A percentile compares a stretch with the other conserved stretches of the same genome.
These are phyloP conservation scores for Sebastiscus tertius DNA, from an alignment of 2,797 vertebrate genomes.

Conservation along the genomic window DNA sequence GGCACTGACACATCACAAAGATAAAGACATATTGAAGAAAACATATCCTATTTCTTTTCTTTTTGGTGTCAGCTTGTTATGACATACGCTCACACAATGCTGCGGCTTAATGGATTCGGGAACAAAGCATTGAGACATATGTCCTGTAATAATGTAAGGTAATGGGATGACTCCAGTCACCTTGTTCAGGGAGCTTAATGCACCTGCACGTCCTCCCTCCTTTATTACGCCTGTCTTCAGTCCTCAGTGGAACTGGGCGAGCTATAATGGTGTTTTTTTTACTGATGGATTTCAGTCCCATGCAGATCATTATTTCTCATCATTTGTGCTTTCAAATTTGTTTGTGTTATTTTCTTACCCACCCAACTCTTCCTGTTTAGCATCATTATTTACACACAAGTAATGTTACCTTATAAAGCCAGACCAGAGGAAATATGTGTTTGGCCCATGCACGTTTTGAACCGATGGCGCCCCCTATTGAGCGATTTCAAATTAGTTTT, in stretches of 20 bases:
- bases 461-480: no score
- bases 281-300: neutral
- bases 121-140: constrained; percentile 51
- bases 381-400: neutral
- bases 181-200: constrained; percentile 56
- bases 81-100: neutral
- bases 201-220: constrained; percentile 36
- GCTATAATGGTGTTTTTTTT: neutral
- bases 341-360: neutral
- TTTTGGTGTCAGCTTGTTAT: neutral
- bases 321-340: neutral
- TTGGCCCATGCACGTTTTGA: no score
- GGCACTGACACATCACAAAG: neutral
- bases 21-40: neutral
- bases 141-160: constrained; percentile 43
- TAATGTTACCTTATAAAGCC: neutral
- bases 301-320: neutral
- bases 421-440: neutral
- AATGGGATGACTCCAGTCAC: constrained; percentile 57
- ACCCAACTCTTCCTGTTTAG: neutral
- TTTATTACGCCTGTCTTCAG: neutral
- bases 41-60: neutral
- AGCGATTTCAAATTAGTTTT: no score
- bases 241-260: neutral
- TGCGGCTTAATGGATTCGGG: constrained; percentile 64